phyloP scores from a whole-genome alignment of 2,888 invertebrate genomes.

The Hirtodrosophila histrioides region DNA sequence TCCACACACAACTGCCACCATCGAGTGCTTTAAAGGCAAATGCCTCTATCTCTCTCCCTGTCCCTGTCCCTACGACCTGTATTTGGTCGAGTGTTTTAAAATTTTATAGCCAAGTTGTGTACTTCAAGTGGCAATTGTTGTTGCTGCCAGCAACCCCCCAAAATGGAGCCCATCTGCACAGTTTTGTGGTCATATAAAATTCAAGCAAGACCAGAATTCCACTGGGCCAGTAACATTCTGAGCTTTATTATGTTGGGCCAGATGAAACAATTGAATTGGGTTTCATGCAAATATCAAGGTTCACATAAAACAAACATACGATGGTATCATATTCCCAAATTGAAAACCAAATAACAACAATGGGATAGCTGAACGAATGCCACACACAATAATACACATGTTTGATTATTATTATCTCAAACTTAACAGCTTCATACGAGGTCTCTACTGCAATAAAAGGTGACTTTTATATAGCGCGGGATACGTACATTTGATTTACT shows the following conservation, averaged over 20 bases:
- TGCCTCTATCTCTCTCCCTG: conserved; percentile 2
- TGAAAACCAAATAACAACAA: no score
- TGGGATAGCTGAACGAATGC: no score
- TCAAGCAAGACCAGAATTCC: conserved; percentile 6
- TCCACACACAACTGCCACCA: conserved; percentile 56
- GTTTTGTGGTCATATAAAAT: conserved; percentile 51
- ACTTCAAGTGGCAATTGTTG: conserved; percentile 62
- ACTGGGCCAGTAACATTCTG: background rate
- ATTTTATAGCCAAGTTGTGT: conserved; percentile 55
- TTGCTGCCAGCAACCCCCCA: conserved; percentile 2
- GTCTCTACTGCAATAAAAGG: no score
- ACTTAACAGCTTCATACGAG: no score
- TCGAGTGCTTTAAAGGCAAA: conserved; percentile 66
- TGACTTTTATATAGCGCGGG: no score
- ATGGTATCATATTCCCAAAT: no score
- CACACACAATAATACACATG: no score
- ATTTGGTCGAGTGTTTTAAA: conserved; percentile 46
- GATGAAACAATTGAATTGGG: no score
- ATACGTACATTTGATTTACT: no score
- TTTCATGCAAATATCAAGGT: conserved; percentile 5
- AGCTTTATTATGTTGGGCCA: no score
- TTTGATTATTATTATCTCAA: no score
- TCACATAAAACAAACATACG: no score
- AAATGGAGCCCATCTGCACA: conserved; percentile 12
- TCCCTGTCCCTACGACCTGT: background rate